phyloP scores from a whole-genome alignment of 1,140 invertebrate species.

The Rhyacophila brunnea region DNA sequence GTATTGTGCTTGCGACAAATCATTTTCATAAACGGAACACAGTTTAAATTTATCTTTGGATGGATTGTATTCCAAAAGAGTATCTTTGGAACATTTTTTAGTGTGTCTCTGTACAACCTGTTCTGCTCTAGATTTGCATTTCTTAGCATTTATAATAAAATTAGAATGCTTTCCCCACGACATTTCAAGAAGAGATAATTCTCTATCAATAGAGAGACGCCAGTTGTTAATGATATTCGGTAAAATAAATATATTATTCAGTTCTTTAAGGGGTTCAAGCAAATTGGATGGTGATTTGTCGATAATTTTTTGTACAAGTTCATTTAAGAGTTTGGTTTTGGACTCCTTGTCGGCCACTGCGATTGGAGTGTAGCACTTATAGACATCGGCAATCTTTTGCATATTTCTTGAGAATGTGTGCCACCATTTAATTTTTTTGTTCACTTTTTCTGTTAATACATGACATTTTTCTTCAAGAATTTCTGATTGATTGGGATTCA shows the following conservation, averaged over 20 bases:
- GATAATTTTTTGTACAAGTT: background rate
- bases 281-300: background rate
- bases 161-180: constrained; percentile 7
- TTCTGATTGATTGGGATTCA: constrained; percentile 3
- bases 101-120: constrained; percentile 15
- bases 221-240: constrained; percentile 15
- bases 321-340: constrained; percentile 8
- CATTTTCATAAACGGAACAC: constrained; percentile 9
- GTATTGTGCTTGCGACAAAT: constrained; percentile 4
- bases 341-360: background rate
- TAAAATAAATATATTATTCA: constrained; percentile 12
- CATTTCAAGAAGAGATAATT: constrained; percentile 9
- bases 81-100: constrained; percentile 12
- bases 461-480: constrained; percentile 10
- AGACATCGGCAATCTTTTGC: constrained; percentile 19
- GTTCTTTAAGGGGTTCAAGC: constrained; percentile 3
- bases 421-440: constrained; percentile 5
- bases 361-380: constrained; percentile 10
- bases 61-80: constrained; percentile 18
- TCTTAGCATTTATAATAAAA: constrained; percentile 1
- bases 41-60: constrained; percentile 8
- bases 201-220: constrained; percentile 10
- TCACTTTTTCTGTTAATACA: background rate
- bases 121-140: constrained; percentile 21
- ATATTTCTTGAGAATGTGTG: constrained; percentile 7